These are phyloP conservation scores for Poecilia wingei DNA, from an alignment of 2,797 vertebrate species.

Conservation along the genomic window DNA sequence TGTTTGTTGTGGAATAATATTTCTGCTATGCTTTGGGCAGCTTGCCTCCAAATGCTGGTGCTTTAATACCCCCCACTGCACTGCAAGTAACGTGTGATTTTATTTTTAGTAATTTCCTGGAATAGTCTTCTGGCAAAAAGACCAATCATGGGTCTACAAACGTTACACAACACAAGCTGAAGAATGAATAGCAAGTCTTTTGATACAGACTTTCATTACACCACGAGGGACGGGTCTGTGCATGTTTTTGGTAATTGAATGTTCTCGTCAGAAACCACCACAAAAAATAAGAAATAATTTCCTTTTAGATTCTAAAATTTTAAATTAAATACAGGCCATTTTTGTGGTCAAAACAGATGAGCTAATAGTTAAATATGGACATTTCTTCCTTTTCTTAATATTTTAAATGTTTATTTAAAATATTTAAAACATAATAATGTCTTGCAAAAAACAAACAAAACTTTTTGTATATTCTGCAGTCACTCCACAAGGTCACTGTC, in stretches of 20 bases:
- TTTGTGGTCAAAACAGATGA: background rate
- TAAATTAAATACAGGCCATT: background rate
- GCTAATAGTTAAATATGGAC: background rate
- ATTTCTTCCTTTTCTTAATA: background rate
- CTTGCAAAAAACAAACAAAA: too few species aligned
- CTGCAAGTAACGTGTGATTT: background rate
- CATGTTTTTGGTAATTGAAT: background rate
- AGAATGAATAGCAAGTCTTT: background rate
- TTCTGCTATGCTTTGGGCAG: background rate
- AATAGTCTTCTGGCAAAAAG: background rate
- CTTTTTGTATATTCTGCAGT: background rate
- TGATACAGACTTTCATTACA: background rate
- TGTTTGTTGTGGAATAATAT: background rate
- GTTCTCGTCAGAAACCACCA: background rate
- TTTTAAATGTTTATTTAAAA: too few species aligned
- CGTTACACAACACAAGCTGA: background rate
- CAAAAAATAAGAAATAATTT: background rate
- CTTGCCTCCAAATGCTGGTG: background rate
- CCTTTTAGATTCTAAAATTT: background rate
- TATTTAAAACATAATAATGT: background rate
- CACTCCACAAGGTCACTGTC: background rate
- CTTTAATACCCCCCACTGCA: background rate
- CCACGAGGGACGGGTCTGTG: background rate
- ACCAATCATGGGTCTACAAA: background rate
- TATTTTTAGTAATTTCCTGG: background rate